Base-by-base conservation (phyloP, 2,113 vertebrate species). In the Catharus minimus region DNA sequence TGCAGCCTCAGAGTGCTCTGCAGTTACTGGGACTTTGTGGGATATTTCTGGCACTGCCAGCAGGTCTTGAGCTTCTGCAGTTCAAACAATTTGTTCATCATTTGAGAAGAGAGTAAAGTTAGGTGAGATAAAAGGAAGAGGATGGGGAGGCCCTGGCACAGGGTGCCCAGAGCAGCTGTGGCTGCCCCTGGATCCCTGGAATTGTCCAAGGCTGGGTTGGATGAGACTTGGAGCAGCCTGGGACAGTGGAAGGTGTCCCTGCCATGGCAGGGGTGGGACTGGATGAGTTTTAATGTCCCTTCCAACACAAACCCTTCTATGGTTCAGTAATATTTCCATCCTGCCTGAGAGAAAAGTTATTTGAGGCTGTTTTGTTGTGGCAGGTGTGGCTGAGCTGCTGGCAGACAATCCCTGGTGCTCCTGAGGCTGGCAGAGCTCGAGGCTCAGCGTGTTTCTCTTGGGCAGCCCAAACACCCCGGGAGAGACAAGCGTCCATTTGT, bases 221-320 rank as follows among this genome's bases (percentile, higher is more conserved):
- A 56, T 0, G 0, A 13, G 13, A 13, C 24, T 47, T 21, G 49
- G 77, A 67, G 8, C 16, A 21, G 0, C 11, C 44, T 39, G 68
- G 39, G 23, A 3, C 0, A 1, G n/a, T 21, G 53, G 76, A 26
- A 67, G 7, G 0, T 52, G n/a, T 26, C 28, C 16, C 53, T 52
- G 27, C 10, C 30, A n/a, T n/a, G n/a, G n/a, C n/a, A n/a, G n/a
- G 11, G 2, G 9, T 28, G 39, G 67, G 4, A 58, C 0, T 0
- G 4, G 53, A 6, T 32, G 28, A 53, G 15, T 30, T 67, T 74
- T 33, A 46, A 60, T 2, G 4, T 47, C 55, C 20, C 11, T 33
- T 47, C 53, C 55, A 46, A 60, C 28, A 30, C 52, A 67, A 66
- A 46, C 20, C 30, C 41, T 41, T 19, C 46, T 3, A 11, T 7